A percentile compares a stretch with the other conserved stretches of the same genome.
These are phyloP conservation scores for Morelia viridis DNA, from an alignment of 2,797 vertebrate genomes.

Conservation along the genomic window DNA sequence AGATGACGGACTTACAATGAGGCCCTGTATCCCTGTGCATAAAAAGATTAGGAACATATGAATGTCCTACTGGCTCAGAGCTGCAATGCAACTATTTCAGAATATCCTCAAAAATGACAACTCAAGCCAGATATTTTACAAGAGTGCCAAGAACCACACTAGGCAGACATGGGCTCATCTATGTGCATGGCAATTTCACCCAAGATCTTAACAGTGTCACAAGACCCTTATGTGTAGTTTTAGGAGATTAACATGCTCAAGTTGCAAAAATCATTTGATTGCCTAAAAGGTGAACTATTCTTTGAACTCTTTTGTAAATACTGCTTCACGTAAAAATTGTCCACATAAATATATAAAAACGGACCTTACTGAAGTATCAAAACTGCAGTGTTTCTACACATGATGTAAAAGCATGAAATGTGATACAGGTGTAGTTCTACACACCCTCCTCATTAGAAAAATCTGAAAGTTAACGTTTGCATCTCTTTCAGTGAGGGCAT, in stretches of 20 bases:
- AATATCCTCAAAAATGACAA: constrained; percentile 13
- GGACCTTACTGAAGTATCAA: background rate
- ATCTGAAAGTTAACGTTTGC: background rate
- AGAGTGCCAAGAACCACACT: constrained; percentile 15
- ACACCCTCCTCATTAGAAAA: background rate
- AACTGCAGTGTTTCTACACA: background rate
- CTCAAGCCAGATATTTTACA: constrained; percentile 21
- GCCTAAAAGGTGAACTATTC: background rate
- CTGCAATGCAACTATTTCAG: background rate
- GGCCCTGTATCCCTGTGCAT: constrained; percentile 22
- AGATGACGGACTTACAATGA: constrained; percentile 11
- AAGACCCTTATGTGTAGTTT: background rate
- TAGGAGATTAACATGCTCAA: background rate
- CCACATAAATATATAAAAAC: background rate
- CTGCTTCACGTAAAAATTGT: background rate
- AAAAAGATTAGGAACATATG: constrained; percentile 39
- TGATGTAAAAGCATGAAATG: background rate
- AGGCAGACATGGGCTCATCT: constrained; percentile 12
- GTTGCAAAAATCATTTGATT: background rate
- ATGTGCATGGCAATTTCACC: background rate
- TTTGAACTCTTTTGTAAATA: background rate
- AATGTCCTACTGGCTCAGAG: constrained; percentile 25
- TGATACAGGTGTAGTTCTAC: background rate
- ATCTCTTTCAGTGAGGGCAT: background rate
- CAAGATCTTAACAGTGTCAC: background rate